These are phyloP conservation scores for Ricordea florida DNA, from an alignment of 92 coral and sea anemone genomes.

Conservation along the genomic window DNA sequence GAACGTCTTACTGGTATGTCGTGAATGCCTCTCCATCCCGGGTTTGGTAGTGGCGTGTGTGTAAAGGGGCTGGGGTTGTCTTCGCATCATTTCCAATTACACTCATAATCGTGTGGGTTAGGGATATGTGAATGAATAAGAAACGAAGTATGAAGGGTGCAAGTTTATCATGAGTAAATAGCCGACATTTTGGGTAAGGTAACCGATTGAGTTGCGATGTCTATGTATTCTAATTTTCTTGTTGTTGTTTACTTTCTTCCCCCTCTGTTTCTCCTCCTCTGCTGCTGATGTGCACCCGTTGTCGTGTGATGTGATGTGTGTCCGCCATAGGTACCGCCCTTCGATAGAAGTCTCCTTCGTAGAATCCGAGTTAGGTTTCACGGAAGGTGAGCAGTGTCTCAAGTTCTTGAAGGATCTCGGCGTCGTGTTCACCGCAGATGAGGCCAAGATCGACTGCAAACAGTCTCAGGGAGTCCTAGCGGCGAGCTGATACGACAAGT, in stretches of 20 bases:
- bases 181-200: background rate
- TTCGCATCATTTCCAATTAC: too few relatives aligned
- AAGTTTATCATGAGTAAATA: background rate
- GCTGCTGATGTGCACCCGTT: background rate
- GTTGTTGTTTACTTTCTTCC: constrained; percentile 22
- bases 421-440: constrained; percentile 84
- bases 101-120: too few relatives aligned
- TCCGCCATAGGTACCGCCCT: constrained; percentile 92
- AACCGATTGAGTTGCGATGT: background rate
- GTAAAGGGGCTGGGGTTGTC: too few relatives aligned
- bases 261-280: constrained; percentile 9
- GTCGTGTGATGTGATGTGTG: constrained; percentile 8
- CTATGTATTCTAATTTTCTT: constrained; percentile 18
- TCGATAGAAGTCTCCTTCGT: constrained; percentile 96
- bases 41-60: too few relatives aligned
- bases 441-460: constrained; percentile 94
- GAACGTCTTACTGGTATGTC: too few relatives aligned
- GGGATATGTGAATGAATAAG: too few relatives aligned
- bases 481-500: constrained; percentile 31
- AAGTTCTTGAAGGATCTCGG: constrained; percentile 91
- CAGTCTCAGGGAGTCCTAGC: constrained; percentile 76
- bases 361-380: constrained; percentile 99
- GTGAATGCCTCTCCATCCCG: too few relatives aligned
- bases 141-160: too few relatives aligned
- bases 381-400: constrained; percentile 88